These are phyloP conservation scores for Aricia artaxerxes DNA, from an alignment of 2,888 invertebrate species.

Conservation along the genomic window DNA sequence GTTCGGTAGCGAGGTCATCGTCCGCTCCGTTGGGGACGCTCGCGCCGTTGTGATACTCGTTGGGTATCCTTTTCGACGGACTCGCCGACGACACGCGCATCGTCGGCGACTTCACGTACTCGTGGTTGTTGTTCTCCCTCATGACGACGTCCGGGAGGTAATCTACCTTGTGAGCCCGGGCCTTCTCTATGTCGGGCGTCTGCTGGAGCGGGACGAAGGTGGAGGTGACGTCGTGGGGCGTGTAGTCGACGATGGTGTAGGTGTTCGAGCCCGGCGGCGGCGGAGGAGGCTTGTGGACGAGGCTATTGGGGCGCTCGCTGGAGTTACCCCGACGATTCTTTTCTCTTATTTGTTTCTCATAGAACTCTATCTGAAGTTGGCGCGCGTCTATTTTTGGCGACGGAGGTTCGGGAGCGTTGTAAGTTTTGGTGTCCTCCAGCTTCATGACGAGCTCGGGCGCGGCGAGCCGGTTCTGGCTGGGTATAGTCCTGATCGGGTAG, in stretches of 20 bases:
- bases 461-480: conserved; percentile 65
- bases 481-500: conserved; percentile 62
- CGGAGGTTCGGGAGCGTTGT: conserved; percentile 41
- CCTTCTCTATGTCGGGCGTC: conserved; percentile 75
- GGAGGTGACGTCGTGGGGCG: conserved; percentile 63
- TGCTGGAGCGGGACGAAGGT: conserved; percentile 74
- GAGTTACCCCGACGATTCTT: conserved; percentile 56
- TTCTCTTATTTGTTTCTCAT: conserved; percentile 72
- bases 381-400: conserved; percentile 64
- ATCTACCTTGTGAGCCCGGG: conserved; percentile 71
- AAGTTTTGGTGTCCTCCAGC: conserved; percentile 44
- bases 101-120: conserved; percentile 42
- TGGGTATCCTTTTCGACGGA: conserved; percentile 47
- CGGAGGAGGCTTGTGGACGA: conserved; percentile 45
- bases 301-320: conserved; percentile 50
- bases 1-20: conserved; percentile 76
- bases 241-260: conserved; percentile 76
- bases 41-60: conserved; percentile 52
- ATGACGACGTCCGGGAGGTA: conserved; percentile 74
- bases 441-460: conserved; percentile 70
- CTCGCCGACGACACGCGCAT: conserved; percentile 43
- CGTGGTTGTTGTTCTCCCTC: conserved; percentile 56
- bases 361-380: conserved; percentile 73
- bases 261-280: conserved; percentile 48
- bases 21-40: conserved; percentile 48